Evolutionary conservation across 2,113 vertebrate species (phyloP), one percentile per base, ranked within the genome.

Genomic region (Odontophorus gujanensis): DNA sequence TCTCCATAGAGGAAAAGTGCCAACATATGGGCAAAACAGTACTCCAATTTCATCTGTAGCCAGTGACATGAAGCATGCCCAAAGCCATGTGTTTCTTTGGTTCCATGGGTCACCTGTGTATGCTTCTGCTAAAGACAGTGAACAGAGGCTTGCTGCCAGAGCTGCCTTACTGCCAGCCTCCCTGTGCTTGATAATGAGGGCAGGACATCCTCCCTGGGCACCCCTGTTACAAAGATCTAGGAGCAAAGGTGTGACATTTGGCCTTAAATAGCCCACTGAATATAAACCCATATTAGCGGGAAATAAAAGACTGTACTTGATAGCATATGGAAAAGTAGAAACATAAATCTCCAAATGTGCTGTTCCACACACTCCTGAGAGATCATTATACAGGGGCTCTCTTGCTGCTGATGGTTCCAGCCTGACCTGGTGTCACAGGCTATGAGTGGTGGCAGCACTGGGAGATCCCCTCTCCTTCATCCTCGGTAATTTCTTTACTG

Each of bases 161-260:
- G 65, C 24, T 53, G 81, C 55, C 15, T 50, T 24, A 69, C 45
- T 73, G 10, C 40, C 20, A 47, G 45, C 21, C 38, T 28, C 38
- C 45, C 55, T 0, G 0, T 1, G 7, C 34, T 87, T 0, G 0
- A 30, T 57, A 75, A 40, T 26, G 68, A 76, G 47, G n/a, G 32
- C 26, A 85, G 59, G 47, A 71, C 34, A 63, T 85, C 21, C 28
- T 87, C 43, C 13, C 10, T 4, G 42, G 58, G 16, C 50, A 15
- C 28, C 79, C 81, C n/a, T 50, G n/a, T n/a, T 4, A 3, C 61
- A 66, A 74, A 89, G 67, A 63, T 34, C 50, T 76, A 89, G 40
- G 32, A 69, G 78, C 42, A 69, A 76, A 92, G 45, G 58, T 40
- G 40, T 67, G 87, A 77, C 67, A 90, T 91, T 87, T 89, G 78